phyloP scores from a whole-genome alignment of 2,797 vertebrate species.

The Lithobates sylvaticus region DNA sequence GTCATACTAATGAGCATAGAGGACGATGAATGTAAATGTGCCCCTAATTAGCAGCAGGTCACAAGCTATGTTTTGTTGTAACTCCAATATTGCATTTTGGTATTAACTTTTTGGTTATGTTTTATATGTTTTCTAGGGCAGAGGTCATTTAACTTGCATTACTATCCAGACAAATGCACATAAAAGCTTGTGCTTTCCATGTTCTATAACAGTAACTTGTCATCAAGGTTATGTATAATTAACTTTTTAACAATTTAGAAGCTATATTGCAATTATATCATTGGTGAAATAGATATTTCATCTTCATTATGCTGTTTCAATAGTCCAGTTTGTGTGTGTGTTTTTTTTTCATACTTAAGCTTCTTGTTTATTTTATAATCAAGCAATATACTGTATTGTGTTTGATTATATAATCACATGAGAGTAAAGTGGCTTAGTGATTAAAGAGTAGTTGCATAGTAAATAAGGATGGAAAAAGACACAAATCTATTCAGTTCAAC shows the following conservation, averaged over 20 bases:
- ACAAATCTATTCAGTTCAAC: no score
- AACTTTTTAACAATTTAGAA: background rate
- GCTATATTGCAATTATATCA: background rate
- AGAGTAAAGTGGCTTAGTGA: background rate
- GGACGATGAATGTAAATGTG: constrained; percentile 21
- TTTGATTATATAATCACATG: no score
- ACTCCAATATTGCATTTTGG: constrained; percentile 1
- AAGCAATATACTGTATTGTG: background rate
- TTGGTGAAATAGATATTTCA: background rate
- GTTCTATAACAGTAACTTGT: background rate
- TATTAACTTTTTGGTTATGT: background rate
- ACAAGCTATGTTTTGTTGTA: constrained; percentile 7
- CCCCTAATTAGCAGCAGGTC: constrained; percentile 37
- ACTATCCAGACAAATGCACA: background rate
- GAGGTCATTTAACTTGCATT: background rate
- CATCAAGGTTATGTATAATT: background rate
- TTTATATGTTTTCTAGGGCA: constrained; percentile 9
- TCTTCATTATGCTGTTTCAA: background rate
- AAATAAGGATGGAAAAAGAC: no score
- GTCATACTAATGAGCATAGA: constrained; percentile 24
- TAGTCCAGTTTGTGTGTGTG: no score
- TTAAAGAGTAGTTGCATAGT: background rate
- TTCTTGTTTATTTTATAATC: background rate
- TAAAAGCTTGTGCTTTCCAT: background rate
- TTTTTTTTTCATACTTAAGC: background rate